Conservation (phyloP, 2,888 invertebrate species). For the Bugula neritina region DNA sequence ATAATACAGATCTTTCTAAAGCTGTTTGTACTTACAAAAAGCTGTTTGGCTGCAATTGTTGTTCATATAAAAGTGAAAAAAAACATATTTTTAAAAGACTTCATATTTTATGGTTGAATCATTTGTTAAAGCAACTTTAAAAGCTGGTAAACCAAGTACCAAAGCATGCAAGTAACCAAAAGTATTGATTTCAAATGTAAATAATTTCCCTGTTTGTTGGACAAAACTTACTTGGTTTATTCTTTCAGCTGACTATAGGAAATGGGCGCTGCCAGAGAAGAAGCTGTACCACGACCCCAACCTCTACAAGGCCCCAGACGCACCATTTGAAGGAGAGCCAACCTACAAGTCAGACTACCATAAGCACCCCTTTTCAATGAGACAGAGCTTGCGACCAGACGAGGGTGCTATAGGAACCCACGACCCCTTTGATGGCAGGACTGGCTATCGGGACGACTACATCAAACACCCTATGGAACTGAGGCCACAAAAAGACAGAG, state of each 20-base stretch:
- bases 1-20: no score
- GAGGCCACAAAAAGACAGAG: slow-evolving; percentile 37
- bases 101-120: no score
- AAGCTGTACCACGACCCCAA: slow-evolving; percentile 29
- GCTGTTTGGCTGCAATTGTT: no score
- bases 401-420: slow-evolving; percentile 42
- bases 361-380: slow-evolving; percentile 37
- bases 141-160: no score
- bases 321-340: slow-evolving; percentile 46
- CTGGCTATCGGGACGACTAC: slow-evolving; percentile 48
- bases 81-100: no score
- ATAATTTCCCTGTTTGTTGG: no score
- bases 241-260: slow-evolving; percentile 44
- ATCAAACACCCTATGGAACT: slow-evolving; percentile 44
- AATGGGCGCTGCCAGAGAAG: slow-evolving; percentile 40
- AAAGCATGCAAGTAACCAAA: no score
- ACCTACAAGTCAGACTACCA: slow-evolving; percentile 48
- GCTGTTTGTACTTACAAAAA: no score
- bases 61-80: no score
- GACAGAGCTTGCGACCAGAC: slow-evolving; percentile 44
- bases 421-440: slow-evolving; percentile 46
- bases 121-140: no score
- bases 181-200: no score
- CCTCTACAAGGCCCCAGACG: slow-evolving; percentile 39
- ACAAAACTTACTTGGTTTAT: no score